Evolutionary conservation across 64 coral and sea anemone genomes (phyloP).

Genomic region (Actinia tenebrosa): DNA sequence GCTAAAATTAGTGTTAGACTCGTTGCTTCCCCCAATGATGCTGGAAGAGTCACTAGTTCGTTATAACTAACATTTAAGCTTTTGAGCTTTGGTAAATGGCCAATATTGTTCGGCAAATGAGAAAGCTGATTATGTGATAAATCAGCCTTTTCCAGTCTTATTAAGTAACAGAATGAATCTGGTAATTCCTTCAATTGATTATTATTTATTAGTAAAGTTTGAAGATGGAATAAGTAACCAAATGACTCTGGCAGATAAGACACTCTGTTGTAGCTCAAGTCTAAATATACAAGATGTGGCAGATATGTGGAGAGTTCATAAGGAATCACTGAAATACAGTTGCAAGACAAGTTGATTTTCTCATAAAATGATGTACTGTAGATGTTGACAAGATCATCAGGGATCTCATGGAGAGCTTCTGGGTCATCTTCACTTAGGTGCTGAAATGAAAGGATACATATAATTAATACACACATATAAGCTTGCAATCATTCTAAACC

Average conservation of each 20-base stretch:
- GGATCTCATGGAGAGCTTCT: conserved; percentile 65
- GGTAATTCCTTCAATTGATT: conserved; percentile 80
- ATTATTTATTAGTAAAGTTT: conserved; percentile 79
- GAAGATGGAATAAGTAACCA: conserved; percentile 85
- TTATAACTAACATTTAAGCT: conserved; percentile 89
- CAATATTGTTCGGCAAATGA: conserved; percentile 64
- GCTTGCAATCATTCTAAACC: no score
- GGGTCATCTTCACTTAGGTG: conserved; percentile 62
- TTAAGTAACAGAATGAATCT: conserved; percentile 62
- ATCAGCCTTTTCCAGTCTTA: conserved; percentile 78
- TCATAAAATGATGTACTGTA: conserved; percentile 91
- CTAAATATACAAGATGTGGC: conserved; percentile 81
- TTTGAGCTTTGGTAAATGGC: conserved; percentile 62
- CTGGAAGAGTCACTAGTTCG: conserved; percentile 67
- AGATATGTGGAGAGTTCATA: conserved; percentile 75
- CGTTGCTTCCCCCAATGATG: conserved; percentile 64
- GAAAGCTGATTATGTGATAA: conserved; percentile 83
- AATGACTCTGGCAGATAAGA: conserved; percentile 85
- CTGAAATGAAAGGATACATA: conserved; percentile 29
- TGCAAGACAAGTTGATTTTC: conserved; percentile 75
- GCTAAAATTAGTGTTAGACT: conserved; percentile 68
- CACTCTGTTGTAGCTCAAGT: conserved; percentile 85
- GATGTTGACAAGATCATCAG: conserved; percentile 50
- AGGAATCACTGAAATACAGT: conserved; percentile 71
- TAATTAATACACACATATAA: neutral